A percentile compares a stretch with the other conserved stretches of the same genome.
Evolutionary conservation across 2,113 vertebrate genomes (phyloP).

Genomic region (Manacus vitellinus): DNA sequence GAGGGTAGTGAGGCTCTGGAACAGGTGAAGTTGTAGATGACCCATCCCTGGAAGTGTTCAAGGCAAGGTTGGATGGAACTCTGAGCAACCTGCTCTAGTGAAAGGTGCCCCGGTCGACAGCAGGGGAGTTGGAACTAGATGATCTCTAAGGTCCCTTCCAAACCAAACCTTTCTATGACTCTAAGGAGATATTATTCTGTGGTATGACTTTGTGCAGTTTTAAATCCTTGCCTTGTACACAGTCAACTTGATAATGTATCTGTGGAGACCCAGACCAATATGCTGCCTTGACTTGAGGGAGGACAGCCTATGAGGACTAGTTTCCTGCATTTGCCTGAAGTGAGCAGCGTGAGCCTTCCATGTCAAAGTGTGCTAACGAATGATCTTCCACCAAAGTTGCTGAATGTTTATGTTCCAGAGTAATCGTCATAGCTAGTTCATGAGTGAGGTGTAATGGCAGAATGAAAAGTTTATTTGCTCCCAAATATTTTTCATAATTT

Average conservation of each 20-base stretch:
- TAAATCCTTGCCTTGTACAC: background rate
- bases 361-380: background rate
- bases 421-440: background rate
- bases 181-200: background rate
- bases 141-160: background rate
- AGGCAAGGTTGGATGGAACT: background rate
- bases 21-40: fast-evolving
- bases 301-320: background rate
- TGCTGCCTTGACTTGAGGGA: background rate
- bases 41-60: background rate
- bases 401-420: background rate
- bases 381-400: background rate
- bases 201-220: background rate
- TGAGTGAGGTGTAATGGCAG: background rate
- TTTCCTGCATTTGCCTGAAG: background rate
- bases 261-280: background rate
- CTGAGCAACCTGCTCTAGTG: background rate
- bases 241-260: background rate
- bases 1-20: background rate
- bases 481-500: background rate
- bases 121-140: background rate
- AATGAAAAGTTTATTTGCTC: background rate
- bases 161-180: background rate
- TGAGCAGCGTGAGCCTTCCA: background rate
- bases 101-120: background rate